phyloP scores from a whole-genome alignment of 1,140 invertebrate species.

The Listronotus bonariensis region DNA sequence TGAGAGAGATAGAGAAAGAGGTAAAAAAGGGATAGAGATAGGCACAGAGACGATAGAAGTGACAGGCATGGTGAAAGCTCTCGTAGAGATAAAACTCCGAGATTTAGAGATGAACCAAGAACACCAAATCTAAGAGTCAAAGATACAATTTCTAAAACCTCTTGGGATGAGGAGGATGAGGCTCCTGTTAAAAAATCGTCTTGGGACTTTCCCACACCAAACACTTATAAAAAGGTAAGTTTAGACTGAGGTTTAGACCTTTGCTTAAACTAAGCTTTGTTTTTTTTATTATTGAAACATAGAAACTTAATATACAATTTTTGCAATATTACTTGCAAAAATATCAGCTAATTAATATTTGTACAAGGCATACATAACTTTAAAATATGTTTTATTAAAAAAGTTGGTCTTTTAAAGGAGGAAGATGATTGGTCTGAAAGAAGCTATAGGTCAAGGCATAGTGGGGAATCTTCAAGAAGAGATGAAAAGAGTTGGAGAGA shows the following conservation, averaged over 20 bases:
- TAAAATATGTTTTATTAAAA: no score
- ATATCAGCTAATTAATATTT: no score
- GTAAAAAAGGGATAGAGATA: constrained; percentile 38
- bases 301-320: no score
- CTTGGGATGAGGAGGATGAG: constrained; percentile 88
- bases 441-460: constrained; percentile 45
- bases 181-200: constrained; percentile 70
- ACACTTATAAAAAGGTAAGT: constrained; percentile 58
- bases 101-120: constrained; percentile 77
- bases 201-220: constrained; percentile 93
- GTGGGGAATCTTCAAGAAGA: constrained; percentile 29
- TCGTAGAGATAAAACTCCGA: constrained; percentile 69
- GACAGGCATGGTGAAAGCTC: constrained; percentile 54
- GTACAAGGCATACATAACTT: no score
- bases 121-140: constrained; percentile 73
- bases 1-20: constrained; percentile 34
- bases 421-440: constrained; percentile 57
- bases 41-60: constrained; percentile 29
- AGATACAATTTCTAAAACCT: constrained; percentile 74
- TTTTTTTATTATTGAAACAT: no score
- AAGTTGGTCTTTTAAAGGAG: constrained; percentile 31
- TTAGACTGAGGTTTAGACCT: no score
- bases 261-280: no score
- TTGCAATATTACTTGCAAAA: no score
- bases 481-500: constrained; percentile 35